Evolutionary conservation across 2,888 invertebrate genomes (phyloP).

Genomic region (Drosophila nigricruria): DNA sequence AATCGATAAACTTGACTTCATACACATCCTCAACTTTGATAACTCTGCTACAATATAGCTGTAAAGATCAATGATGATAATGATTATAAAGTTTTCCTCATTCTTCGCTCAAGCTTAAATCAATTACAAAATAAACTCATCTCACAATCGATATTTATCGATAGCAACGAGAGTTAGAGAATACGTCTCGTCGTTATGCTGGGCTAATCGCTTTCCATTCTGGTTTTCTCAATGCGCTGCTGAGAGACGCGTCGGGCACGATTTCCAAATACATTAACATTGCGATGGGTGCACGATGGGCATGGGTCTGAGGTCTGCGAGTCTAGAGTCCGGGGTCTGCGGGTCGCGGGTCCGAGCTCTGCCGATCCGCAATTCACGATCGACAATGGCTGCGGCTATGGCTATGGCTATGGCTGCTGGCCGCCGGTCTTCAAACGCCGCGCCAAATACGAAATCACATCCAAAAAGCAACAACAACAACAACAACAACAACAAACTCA

Average conservation of each 20-base stretch:
- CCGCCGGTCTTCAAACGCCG: conserved; percentile 67
- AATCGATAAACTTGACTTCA: not conserved
- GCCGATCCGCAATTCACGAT: conserved; percentile 52
- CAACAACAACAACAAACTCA: conserved; percentile 13
- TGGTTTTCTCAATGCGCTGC: conserved; percentile 61
- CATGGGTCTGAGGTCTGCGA: conserved; percentile 19
- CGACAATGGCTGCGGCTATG: conserved; percentile 36
- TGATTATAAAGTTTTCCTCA: not conserved
- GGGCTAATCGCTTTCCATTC: conserved; percentile 53
- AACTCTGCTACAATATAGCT: no score
- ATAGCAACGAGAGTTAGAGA: conserved; percentile 25
- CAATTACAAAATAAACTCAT: no score
- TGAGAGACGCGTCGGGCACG: conserved; percentile 62
- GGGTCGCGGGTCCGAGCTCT: conserved; percentile 13
- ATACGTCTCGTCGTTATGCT: conserved; percentile 25
- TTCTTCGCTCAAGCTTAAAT: not conserved
- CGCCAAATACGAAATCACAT: conserved; percentile 77
- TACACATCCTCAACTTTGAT: no score
- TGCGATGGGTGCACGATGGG: conserved; percentile 75
- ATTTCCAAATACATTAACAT: conserved; percentile 82
- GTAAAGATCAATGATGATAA: no score
- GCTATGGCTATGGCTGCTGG: conserved; percentile 60
- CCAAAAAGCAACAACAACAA: conserved; percentile 44
- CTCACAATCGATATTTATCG: conserved; percentile 30
- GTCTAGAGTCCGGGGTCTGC: conserved; percentile 12